phyloP scores from a whole-genome alignment of 30 jellyfish, hydroid and myxozoan species.

The Hydractinia echinata region DNA sequence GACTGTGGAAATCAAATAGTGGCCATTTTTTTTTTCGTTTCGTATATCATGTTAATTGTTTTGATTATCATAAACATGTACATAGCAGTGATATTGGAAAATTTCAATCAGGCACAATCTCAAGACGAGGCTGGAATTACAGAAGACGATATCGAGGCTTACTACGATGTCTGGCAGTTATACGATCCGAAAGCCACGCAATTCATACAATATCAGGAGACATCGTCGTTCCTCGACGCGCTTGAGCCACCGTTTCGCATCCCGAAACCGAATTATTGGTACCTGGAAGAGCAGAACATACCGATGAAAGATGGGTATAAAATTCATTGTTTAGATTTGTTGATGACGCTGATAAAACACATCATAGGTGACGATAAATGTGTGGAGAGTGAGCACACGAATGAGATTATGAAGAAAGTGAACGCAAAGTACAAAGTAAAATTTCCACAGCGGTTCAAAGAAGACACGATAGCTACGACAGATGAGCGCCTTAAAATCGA shows the following conservation, averaged over 20 bases:
- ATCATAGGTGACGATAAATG: constrained; percentile 71
- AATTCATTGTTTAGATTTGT: constrained; percentile 83
- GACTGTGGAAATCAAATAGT: constrained; percentile 73
- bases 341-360: constrained; percentile 72
- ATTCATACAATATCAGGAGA: constrained; percentile 67
- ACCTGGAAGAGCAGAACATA: constrained; percentile 73
- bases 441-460: constrained; percentile 78
- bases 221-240: constrained; percentile 70
- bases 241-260: constrained; percentile 80
- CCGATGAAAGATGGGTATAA: constrained; percentile 65
- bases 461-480: constrained; percentile 68
- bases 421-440: constrained; percentile 60
- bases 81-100: constrained; percentile 87
- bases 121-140: constrained; percentile 97
- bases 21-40: constrained; percentile 65
- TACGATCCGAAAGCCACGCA: constrained; percentile 99
- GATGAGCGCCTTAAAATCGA: constrained; percentile 76
- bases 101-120: constrained; percentile 86
- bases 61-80: constrained; percentile 80
- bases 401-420: constrained; percentile 73
- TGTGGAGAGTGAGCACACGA: constrained; percentile 68
- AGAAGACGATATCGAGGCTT: constrained; percentile 94
- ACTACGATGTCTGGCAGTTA: constrained; percentile 76
- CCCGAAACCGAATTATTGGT: constrained; percentile 90
- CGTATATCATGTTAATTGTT: constrained; percentile 71